These are phyloP conservation scores for Lordiphosa collinella DNA, from an alignment of 1,140 invertebrate genomes.

Conservation along the genomic window DNA sequence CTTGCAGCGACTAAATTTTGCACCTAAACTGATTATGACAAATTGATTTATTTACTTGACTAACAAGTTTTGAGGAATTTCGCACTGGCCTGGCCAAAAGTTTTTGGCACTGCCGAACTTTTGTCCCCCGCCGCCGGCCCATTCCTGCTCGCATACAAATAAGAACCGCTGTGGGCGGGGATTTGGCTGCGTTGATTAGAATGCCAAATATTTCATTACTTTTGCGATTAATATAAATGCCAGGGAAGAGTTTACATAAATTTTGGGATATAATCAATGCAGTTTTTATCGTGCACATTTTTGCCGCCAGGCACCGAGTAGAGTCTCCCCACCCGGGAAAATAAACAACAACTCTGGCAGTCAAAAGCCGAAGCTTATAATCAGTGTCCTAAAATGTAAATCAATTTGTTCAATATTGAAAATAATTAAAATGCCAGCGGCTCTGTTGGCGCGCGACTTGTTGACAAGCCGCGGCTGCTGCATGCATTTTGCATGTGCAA, in stretches of 20 bases:
- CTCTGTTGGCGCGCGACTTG: constrained; percentile 33
- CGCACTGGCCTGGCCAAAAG: constrained; percentile 48
- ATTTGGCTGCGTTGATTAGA: constrained; percentile 41
- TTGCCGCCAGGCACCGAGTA: background rate
- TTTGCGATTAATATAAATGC: constrained; percentile 67
- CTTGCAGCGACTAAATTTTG: constrained; percentile 70
- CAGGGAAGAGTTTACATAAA: constrained; percentile 32
- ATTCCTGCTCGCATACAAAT: constrained; percentile 46
- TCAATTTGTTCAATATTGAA: constrained; percentile 78
- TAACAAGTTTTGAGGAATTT: constrained; percentile 76
- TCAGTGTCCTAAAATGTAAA: constrained; percentile 71
- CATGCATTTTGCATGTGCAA: constrained; percentile 63
- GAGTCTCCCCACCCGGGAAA: constrained; percentile 1
- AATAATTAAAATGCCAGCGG: constrained; percentile 74
- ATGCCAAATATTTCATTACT: constrained; percentile 63
- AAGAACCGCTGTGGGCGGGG: constrained; percentile 27
- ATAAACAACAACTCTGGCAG: constrained; percentile 7
- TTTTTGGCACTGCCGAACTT: constrained; percentile 57
- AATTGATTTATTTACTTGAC: constrained; percentile 79
- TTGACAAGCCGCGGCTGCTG: constrained; percentile 52
- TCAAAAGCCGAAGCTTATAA: constrained; percentile 58
- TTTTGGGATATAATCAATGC: constrained; percentile 70
- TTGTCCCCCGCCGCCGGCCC: background rate
- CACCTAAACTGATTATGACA: constrained; percentile 79
- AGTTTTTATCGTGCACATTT: constrained; percentile 67